Conservation (phyloP, 1,140 invertebrate genomes). For the Drosophila suzukii region DNA sequence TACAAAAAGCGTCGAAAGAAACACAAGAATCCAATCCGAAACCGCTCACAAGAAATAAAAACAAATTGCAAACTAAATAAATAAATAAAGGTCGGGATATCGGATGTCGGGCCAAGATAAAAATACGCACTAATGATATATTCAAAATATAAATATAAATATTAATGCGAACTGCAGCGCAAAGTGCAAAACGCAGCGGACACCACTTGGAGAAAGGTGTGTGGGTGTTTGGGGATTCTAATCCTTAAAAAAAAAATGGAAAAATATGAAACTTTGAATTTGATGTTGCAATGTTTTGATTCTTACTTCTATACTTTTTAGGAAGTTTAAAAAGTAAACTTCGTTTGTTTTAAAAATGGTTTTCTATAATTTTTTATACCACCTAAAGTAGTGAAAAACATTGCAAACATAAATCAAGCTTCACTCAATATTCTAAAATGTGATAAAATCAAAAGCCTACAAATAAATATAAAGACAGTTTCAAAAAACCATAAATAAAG, state of each 20-base stretch:
- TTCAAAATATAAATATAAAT: conserved; percentile 59
- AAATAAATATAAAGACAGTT: background rate
- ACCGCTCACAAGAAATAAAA: conserved; percentile 18
- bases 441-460: background rate
- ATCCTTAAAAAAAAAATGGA: conserved; percentile 8
- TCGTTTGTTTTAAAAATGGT: background rate
- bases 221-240: conserved; percentile 15
- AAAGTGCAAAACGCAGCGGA: conserved; percentile 39
- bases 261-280: background rate
- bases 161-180: conserved; percentile 35
- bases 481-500: too few species aligned
- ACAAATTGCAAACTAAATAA: conserved; percentile 33
- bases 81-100: conserved; percentile 45
- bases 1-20: conserved; percentile 61
- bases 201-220: conserved; percentile 67
- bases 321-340: background rate
- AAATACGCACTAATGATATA: conserved; percentile 45
- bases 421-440: background rate
- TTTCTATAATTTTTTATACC: too few species aligned
- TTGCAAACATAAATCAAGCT: background rate
- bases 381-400: background rate
- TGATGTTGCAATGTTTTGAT: conserved; percentile 1
- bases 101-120: conserved; percentile 48
- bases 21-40: conserved; percentile 38
- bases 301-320: background rate